phyloP scores from a whole-genome alignment of 2,888 invertebrate species.

The Tanypteryx hageni region DNA sequence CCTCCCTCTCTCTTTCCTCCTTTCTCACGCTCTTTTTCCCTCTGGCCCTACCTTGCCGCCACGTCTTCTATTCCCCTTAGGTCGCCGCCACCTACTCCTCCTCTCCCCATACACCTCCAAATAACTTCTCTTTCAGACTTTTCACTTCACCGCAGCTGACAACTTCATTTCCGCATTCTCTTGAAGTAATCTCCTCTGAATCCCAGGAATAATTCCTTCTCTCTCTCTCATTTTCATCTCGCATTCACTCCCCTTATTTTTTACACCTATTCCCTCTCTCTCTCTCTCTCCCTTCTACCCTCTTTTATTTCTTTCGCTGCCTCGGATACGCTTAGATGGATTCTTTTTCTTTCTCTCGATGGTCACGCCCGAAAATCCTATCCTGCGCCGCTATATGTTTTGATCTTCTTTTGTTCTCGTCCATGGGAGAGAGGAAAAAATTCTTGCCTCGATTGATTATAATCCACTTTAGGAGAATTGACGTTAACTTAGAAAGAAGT shows the following conservation, averaged over 20 bases:
- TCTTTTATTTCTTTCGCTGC: neutral
- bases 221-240: conserved; percentile 1
- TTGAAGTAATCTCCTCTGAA: conserved; percentile 51
- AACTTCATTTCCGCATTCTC: conserved; percentile 61
- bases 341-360: neutral
- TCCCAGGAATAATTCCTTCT: conserved; percentile 14
- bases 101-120: neutral
- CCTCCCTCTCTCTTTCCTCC: neutral
- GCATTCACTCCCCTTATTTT: neutral
- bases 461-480: too few relatives aligned
- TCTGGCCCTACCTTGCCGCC: neutral
- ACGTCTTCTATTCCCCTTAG: neutral
- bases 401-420: too few relatives aligned
- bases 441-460: too few relatives aligned
- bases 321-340: neutral
- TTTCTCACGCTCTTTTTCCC: neutral
- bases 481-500: too few relatives aligned
- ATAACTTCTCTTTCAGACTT: conserved; percentile 38
- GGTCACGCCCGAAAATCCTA: too few relatives aligned
- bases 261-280: neutral
- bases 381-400: too few relatives aligned
- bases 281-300: neutral
- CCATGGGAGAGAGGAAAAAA: too few relatives aligned
- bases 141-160: conserved; percentile 55
- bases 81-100: too few relatives aligned